A percentile compares a stretch with the other conserved stretches of the same genome.
Evolutionary conservation across 2,888 invertebrate genomes (phyloP).

Genomic region (Ophioninae sp.): DNA sequence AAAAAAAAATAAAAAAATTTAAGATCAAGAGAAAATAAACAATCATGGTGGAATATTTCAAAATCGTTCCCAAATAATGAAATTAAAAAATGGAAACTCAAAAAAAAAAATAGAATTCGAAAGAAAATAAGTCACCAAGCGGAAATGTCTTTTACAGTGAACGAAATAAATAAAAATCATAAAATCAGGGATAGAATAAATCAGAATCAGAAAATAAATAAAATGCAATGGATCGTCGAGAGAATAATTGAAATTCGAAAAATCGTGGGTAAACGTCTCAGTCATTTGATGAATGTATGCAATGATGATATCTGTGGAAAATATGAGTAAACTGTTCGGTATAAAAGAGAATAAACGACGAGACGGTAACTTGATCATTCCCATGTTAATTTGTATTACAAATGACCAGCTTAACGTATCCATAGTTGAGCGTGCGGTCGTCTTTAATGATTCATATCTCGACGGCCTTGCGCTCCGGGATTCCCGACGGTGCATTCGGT

Average conservation of each 20-base stretch:
- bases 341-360: slow-evolving; percentile 18
- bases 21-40: too few species aligned
- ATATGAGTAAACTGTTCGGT: not conserved
- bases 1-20: too few species aligned
- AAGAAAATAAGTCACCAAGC: too few species aligned
- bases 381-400: slow-evolving; percentile 27
- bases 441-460: slow-evolving; percentile 45
- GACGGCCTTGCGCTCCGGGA: slow-evolving; percentile 45
- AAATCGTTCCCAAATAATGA: too few species aligned
- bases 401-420: slow-evolving; percentile 26
- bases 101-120: too few species aligned
- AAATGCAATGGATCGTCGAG: not conserved
- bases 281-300: not conserved
- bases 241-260: not conserved
- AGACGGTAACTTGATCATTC: slow-evolving; percentile 19
- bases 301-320: not conserved
- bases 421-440: not conserved
- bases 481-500: slow-evolving; percentile 42
- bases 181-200: too few species aligned
- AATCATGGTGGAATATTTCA: too few species aligned
- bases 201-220: not conserved
- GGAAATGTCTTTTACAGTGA: too few species aligned
- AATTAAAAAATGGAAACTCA: too few species aligned
- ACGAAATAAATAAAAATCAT: too few species aligned
- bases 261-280: not conserved